Evolutionary conservation across 2,113 vertebrate genomes (phyloP), one percentile per base, ranked within the genome.

Genomic region (Ptilonorhynchus violaceus): DNA sequence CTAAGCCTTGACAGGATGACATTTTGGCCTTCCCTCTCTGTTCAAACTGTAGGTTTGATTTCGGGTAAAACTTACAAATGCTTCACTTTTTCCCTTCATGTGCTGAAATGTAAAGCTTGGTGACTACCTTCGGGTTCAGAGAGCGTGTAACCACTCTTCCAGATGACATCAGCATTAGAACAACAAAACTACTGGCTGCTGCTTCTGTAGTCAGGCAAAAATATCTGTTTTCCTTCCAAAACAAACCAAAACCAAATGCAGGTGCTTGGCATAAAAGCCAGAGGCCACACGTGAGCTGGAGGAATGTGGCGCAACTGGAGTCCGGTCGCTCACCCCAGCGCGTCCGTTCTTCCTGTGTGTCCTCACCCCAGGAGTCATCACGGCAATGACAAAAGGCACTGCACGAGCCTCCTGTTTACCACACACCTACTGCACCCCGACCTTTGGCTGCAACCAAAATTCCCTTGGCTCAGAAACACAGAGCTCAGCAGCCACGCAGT

Each of bases 251-350:
- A 9, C 35, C 62, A 80, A 83, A 59, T 0, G 52, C 6, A 15
- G 79, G 68, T 35, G 75, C 88, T 85, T 12, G 86, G 85, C 39
- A 37, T 12, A 25, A 58, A 47, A 80, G 84, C 55, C 83, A 70
- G 95, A 92, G 92, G 93, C 92, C 72, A 88, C 24, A n/a, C 12
- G 3, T 63, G 88, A 94, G 60, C 22, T 1, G 3, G 25, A 96
- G 91, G 92, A 95, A 97, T 87, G 88, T 8, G 76, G 88, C 10
- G 44, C 56, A 44, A 96, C 92, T 24, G 76, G 93, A 97, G 92
- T 25, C 55, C 2, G 10, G 49, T 70, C 47, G 81, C 81, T 88
- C 75, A 27, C 13, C 15, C 41, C 59, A 7, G 68, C 4, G 0
- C 1, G 0, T 39, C 59, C 24, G 4, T 50, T 85, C 70, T 66